Base-by-base conservation (phyloP, 1,140 invertebrate species). In the Holcopasites calliopsidis region DNA sequence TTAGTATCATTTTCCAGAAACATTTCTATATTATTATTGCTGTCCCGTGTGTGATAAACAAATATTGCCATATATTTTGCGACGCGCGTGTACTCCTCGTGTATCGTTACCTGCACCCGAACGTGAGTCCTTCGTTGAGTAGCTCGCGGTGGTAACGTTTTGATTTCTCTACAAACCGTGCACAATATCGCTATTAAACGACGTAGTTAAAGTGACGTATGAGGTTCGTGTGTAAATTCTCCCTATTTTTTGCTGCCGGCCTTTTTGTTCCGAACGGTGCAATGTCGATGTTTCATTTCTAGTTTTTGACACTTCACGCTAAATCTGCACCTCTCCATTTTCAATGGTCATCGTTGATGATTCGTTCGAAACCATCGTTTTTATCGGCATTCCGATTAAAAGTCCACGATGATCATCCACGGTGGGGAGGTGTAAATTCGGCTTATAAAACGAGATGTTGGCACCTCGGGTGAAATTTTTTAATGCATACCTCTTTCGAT, bases 161-260 rank as follows among this genome's bases (percentile, higher is more conserved):
- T 10, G 2, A 61, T 23, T 71, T 60, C 33, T 58, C 18, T 71
- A 10, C n/a, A 66, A 66, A 52, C 21, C 23, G 44, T 58, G 57
- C n/a, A n/a, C 18, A 74, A 35, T 21, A 40, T 38, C 21, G 28
- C 13, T 0, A 62, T 28, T 55, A 23, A 55, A 55, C 26, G 42
- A 31, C 3, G 33, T n/a, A 28, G 40, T 73, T 55, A 23, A 42
- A n/a, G 38, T n/a, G 31, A 65, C 23, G 40, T 38, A 26, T 11
- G 3, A 35, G 28, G 23, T 7, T 38, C 40, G 16, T 21, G 16
- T 28, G 21, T 44, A 10, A 35, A 10, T 10, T 18, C 28, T 13
- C 18, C 11, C 26, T 3, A n/a, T 44, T 47, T 33, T 6, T 11
- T 23, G 33, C 16, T 38, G 10, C 7, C 4, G 16, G 16, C 21